Base-by-base conservation (phyloP, 2,113 vertebrate genomes). In the Hirundichthys speculiger region DNA sequence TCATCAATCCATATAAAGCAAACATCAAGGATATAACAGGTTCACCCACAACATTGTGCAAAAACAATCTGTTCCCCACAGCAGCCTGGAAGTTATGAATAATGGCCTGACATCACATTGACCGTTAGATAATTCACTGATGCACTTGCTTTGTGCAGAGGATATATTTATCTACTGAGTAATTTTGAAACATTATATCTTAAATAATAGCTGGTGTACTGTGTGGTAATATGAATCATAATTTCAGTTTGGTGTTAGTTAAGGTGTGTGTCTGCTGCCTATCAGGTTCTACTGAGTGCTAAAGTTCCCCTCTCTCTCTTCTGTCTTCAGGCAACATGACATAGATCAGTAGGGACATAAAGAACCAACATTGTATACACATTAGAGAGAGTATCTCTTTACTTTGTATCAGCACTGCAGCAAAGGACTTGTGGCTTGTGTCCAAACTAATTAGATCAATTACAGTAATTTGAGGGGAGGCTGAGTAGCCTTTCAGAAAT, bases 361-460 rank as follows among this genome's bases (percentile, higher is more conserved):
- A 10, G 6, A 34, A 34, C 30, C 30, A 34, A 34, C 30, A 21
- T 18, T 8, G 4, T 13, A 18, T 13, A 13, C 12, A 14, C 2
- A 25, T 8, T 1, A 51, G 20, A 42, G 18, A 39, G 46, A 10
- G 40, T 68, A 59, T 45, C n/a, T 45, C 22, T 75, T 78, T 55
- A 48, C 42, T 59, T 34, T 45, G 38, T 48, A n/a, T n/a, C n/a
- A n/a, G n/a, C n/a, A 56, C 22, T 59, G 62, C 38, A 75, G 50
- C 3, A 50, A 73, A 43, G 16, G 19, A 50, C 76, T 72, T 46
- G 50, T 90, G 90, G 90, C 90, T 74, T 24, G 50, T 79, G 86
- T 89, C 83, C 86, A 90, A 91, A 90, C 88, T 89, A 91, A 92
- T 92, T 90, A 60, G 92, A 79, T 89, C 65, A 86, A 92, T 91